A percentile compares a stretch with the other conserved stretches of the same genome.
These are phyloP conservation scores for Amazona vittata DNA, from an alignment of 2,113 vertebrate species.

Conservation along the genomic window DNA sequence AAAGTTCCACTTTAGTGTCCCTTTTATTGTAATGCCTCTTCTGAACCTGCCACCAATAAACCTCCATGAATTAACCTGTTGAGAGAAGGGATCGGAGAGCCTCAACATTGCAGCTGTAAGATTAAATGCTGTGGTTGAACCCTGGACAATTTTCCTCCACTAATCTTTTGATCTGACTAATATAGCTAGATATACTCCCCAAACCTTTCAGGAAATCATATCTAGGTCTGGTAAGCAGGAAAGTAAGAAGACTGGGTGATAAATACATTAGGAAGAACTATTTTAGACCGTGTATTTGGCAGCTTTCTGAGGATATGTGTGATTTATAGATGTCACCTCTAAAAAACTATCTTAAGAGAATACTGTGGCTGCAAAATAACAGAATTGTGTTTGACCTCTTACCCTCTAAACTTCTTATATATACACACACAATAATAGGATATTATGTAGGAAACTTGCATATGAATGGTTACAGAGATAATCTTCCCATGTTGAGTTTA, in stretches of 20 bases:
- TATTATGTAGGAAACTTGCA: not conserved
- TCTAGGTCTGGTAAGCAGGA: not conserved
- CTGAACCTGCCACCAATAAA: not conserved
- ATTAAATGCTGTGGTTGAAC: not conserved
- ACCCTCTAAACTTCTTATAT: not conserved
- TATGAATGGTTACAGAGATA: not conserved
- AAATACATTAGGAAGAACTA: not conserved
- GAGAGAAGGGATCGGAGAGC: not conserved
- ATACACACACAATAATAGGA: not conserved
- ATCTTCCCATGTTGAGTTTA: not conserved
- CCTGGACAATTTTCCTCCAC: not conserved
- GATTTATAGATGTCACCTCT: not conserved
- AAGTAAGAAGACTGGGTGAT: not conserved
- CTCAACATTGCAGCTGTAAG: not conserved
- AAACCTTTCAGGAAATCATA: not conserved
- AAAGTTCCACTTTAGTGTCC: not conserved
- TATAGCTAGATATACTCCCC: not conserved
- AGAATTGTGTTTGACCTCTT: not conserved
- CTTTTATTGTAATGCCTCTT: not conserved
- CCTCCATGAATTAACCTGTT: not conserved
- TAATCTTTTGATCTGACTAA: not conserved
- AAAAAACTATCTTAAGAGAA: not conserved
- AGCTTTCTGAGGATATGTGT: rapidly evolving
- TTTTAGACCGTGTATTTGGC: not conserved
- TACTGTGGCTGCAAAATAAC: not conserved